Conservation (phyloP, 1,140 invertebrate species). For the Stegodyphus dumicola region DNA sequence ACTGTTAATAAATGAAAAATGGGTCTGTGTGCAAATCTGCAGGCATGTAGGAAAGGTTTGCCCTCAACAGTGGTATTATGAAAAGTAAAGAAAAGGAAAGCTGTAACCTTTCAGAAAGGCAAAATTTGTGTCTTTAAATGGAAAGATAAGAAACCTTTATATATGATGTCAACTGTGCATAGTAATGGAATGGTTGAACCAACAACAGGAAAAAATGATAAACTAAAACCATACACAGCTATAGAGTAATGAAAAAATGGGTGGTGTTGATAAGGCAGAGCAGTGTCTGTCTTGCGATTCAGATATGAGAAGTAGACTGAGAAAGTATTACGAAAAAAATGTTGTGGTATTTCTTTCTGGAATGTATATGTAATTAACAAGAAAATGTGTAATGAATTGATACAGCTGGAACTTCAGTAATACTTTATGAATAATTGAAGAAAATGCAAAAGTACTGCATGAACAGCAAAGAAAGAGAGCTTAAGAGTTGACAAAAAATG, state of each 20-base stretch:
- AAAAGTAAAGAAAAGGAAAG: slow-evolving; percentile 3
- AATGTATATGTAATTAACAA: neutral
- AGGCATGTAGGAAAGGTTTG: slow-evolving; percentile 1
- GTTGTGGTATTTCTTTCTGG: neutral
- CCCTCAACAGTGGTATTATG: neutral
- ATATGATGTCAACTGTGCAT: neutral
- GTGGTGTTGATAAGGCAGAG: neutral
- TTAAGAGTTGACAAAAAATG: too few species aligned
- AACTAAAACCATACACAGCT: neutral
- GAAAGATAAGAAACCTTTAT: neutral
- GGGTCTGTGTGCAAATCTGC: neutral
- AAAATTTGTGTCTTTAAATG: slow-evolving; percentile 5
- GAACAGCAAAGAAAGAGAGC: too few species aligned
- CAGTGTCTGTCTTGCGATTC: neutral
- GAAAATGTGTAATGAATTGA: neutral
- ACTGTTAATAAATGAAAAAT: neutral
- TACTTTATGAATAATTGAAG: neutral
- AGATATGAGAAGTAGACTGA: neutral
- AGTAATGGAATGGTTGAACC: neutral
- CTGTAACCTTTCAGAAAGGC: neutral
- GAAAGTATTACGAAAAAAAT: slow-evolving; percentile 20
- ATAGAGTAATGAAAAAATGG: neutral
- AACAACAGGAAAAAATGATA: neutral
- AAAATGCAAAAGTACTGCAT: neutral
- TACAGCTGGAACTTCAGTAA: neutral